Evolutionary conservation across 2,888 invertebrate genomes (phyloP).

Genomic region (Caenorhabditis japonica): DNA sequence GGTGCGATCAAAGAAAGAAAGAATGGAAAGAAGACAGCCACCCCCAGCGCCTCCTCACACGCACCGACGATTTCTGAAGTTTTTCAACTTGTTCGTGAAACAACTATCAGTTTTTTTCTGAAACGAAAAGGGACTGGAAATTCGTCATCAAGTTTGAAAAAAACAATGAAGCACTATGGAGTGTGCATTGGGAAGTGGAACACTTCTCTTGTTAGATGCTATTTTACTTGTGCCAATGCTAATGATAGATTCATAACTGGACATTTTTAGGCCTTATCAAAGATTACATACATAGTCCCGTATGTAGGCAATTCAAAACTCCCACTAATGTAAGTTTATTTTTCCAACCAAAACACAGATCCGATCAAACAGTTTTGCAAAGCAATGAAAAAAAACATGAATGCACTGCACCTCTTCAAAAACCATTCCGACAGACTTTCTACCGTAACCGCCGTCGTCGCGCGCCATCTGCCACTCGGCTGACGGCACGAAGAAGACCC

Average conservation of each 20-base stretch:
- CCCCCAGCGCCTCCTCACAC: slow-evolving; percentile 33
- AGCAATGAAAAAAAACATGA: background rate
- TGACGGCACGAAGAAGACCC: slow-evolving; percentile 35
- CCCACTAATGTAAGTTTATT: too few species aligned
- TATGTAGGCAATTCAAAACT: too few species aligned
- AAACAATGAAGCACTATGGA: too few species aligned
- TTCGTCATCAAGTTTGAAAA: slow-evolving; percentile 29
- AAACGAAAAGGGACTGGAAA: slow-evolving; percentile 12
- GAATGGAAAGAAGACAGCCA: slow-evolving; percentile 23
- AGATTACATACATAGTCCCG: too few species aligned
- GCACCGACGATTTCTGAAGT: slow-evolving; percentile 48
- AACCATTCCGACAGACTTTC: slow-evolving; percentile 1
- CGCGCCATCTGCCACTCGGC: slow-evolving; percentile 27
- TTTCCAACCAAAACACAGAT: background rate
- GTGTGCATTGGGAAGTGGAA: too few species aligned
- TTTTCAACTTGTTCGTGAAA: slow-evolving; percentile 39
- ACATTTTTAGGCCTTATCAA: too few species aligned
- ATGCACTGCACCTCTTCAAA: slow-evolving; percentile 1
- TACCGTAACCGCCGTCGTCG: slow-evolving; percentile 13
- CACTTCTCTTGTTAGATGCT: too few species aligned
- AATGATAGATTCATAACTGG: too few species aligned
- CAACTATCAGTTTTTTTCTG: slow-evolving; percentile 21
- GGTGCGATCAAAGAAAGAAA: slow-evolving; percentile 48
- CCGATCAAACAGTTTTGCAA: slow-evolving; percentile 1
- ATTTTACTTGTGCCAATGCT: too few species aligned